Base-by-base conservation (phyloP, 1,140 invertebrate genomes). In the Idris sp. region DNA sequence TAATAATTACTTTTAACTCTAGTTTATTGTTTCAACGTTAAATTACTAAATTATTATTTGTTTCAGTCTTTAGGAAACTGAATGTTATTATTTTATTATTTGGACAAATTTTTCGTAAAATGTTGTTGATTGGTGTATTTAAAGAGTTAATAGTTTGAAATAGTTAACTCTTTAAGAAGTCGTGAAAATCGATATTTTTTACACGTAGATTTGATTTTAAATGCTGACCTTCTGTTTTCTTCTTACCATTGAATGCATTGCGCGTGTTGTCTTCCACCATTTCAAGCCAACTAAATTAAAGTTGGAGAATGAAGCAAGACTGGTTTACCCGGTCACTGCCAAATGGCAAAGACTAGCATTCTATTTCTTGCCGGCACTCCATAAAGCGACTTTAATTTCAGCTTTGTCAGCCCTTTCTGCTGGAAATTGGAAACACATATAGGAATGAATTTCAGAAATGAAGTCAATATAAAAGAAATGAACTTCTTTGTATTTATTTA, bases 251-350 rank as follows among this genome's bases (percentile, higher is more conserved):
- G 62, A 73, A 76, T 76, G 67, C 67, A 62, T 48, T 33, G 54
- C 61, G 61, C 67, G 54, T 65, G 56, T 72, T 68, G 61, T 73
- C 62, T 73, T 72, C 74, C 61, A 56, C 74, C 74, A 76, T 67
- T 72, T 76, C 62, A 67, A 72, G 58, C 61, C 61, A 76, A 76
- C 74, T 76, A 76, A 76, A 76, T 76, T 76, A 76, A 61, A 72
- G 67, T 76, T 73, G 56, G 74, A 64, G 59, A 67, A 69, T 61
- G 73, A 75, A 65, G 73, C 53, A 68, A 75, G 58, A 69, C 73
- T 58, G 62, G 72, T 73, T 73, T 73, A 65, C 69, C 69, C 43
- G 40, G 59, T 56, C 33, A 26, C 44, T 56, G 48, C 54, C 48
- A 64, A 61, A 71, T 56, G 40, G 67, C 61, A 41, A 53, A 71